Evolutionary conservation across 2,888 invertebrate genomes (phyloP).

Genomic region (Didymodactylos carnosus): DNA sequence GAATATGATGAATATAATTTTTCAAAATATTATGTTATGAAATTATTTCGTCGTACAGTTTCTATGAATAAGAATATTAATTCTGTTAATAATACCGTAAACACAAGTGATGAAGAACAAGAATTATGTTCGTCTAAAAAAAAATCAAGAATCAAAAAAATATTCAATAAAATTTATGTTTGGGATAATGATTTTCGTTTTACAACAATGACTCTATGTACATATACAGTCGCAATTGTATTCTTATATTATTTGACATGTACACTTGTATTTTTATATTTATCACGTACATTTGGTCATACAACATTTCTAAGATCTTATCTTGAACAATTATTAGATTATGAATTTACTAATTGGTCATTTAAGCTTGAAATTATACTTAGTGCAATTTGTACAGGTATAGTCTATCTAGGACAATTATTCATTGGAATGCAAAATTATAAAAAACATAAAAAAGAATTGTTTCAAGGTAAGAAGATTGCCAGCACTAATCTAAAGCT

Average conservation of each 20-base stretch:
- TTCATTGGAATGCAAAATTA: constrained; percentile 9
- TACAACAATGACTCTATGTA: neutral
- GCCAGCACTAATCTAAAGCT: neutral
- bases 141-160: neutral
- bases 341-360: neutral
- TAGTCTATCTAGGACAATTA: constrained; percentile 1
- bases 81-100: neutral
- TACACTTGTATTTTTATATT: neutral
- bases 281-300: neutral
- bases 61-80: neutral
- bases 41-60: neutral
- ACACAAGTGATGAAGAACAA: neutral
- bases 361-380: neutral
- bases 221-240: neutral
- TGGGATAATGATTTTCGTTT: neutral
- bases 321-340: neutral
- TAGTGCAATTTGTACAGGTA: neutral
- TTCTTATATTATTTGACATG: neutral
- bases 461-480: neutral
- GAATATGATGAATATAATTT: neutral
- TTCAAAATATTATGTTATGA: neutral
- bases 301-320: neutral
- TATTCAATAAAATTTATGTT: neutral
- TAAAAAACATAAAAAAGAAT: constrained; percentile 2
- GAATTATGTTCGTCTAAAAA: neutral